These are phyloP conservation scores for Empis stercorea DNA, from an alignment of 2,888 invertebrate genomes.

Conservation along the genomic window DNA sequence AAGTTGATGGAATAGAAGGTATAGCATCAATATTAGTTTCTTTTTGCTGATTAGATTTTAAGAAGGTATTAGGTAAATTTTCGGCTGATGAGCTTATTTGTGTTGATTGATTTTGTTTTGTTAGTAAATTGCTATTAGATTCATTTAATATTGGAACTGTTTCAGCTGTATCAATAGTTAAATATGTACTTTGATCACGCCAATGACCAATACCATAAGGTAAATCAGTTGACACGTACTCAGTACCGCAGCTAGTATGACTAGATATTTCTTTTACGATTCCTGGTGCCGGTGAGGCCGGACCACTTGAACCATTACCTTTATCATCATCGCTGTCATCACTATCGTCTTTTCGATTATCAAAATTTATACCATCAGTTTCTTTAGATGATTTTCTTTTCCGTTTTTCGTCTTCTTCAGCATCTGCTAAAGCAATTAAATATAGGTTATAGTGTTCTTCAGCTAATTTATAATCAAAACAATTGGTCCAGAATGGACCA, in stretches of 20 bases:
- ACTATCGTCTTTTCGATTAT: constrained; percentile 32
- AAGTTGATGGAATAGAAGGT: background rate
- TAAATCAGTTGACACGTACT: constrained; percentile 56
- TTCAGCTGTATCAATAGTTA: constrained; percentile 44
- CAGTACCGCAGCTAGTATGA: constrained; percentile 39
- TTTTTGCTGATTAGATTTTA: background rate
- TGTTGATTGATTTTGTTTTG: too few species aligned
- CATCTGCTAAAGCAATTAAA: constrained; percentile 31
- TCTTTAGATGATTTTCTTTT: constrained; percentile 11
- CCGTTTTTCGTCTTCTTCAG: constrained; percentile 18
- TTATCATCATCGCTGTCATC: constrained; percentile 49
- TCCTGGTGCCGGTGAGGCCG: constrained; percentile 25
- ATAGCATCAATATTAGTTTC: background rate
- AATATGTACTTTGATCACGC: constrained; percentile 68
- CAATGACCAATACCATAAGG: constrained; percentile 71
- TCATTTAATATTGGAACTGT: too few species aligned
- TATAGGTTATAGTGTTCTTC: constrained; percentile 47
- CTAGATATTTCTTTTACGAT: constrained; percentile 14
- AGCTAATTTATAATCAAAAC: constrained; percentile 49
- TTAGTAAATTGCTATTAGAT: too few species aligned
- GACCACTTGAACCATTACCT: constrained; percentile 44
- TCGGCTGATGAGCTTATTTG: too few species aligned
- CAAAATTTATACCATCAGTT: constrained; percentile 28
- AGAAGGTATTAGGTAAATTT: too few species aligned
- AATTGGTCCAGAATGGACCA: constrained; percentile 47